phyloP scores from a whole-genome alignment of 2,113 vertebrate genomes.

The Leucoraja erinaceus region DNA sequence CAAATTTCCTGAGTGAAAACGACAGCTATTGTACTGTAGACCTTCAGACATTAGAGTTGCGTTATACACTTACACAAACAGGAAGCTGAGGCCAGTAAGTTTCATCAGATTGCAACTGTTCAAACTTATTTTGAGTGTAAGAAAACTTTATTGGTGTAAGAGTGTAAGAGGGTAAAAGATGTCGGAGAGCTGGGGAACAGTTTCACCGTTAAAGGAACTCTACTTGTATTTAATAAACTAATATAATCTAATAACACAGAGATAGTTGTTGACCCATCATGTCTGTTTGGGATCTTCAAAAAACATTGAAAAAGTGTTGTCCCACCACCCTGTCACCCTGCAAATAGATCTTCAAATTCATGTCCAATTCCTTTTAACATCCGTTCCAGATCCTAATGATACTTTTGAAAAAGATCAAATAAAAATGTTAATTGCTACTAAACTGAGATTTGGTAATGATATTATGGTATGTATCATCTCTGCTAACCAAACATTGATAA shows the following conservation, averaged over 20 bases:
- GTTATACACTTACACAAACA: not conserved
- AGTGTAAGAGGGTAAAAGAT: no score
- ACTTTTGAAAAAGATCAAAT: not conserved
- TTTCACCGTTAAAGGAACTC: not conserved
- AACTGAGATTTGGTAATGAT: not conserved
- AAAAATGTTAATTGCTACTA: not conserved
- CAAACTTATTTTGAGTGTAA: not conserved
- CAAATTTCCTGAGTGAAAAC: not conserved
- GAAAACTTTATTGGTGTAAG: not conserved
- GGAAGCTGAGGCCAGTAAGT: not conserved
- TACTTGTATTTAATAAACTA: not conserved
- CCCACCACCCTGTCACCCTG: not conserved
- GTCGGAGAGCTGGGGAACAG: not conserved
- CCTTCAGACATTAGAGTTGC: not conserved
- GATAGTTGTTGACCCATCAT: not conserved
- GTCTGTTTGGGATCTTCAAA: not conserved
- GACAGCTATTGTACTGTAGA: not conserved
- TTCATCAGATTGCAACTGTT: conserved; percentile 2
- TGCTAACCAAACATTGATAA: not conserved
- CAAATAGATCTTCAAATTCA: not conserved
- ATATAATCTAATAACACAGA: not conserved
- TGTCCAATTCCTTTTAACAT: not conserved
- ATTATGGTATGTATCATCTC: not conserved
- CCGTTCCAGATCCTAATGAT: not conserved
- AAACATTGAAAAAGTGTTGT: not conserved